Base-by-base conservation (phyloP, 2,797 vertebrate species). In the Pseudochirops corinnae region DNA sequence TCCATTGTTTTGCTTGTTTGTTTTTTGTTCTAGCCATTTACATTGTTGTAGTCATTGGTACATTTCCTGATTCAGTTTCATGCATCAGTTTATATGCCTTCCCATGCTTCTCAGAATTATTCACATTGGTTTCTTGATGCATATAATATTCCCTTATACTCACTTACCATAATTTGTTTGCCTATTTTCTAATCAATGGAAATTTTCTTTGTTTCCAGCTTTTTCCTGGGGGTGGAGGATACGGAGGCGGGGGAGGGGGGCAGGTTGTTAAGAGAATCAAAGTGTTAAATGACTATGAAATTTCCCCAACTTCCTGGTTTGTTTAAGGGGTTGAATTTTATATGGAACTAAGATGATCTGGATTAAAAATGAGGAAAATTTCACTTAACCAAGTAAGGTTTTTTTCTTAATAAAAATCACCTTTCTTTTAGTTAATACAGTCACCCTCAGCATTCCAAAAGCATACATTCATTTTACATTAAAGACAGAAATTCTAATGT, bases 401-500 rank as follows among this genome's bases (percentile, higher is more conserved):
- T 33, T 62, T 58, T 60, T 60, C 39, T 39, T 39, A n/a, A 39
- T 24, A 39, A 24, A 46, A 24, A 82, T 21, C 67, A 21, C n/a
- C 4, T 39, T n/a, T 67, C 33, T 67, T 74, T 74, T 2, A 6
- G 67, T 82, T 82, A 46, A 82, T 24, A 18, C 21, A 26, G 21
- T 46, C 67, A 39, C 21, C 18, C 60, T 82, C 3, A 91, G 33
- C 9, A 92, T 29, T 92, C 62, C 16, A 46, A 90, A 53, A 46
- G 53, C 6, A 29, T 7, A 26, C 39, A 92, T 82, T 0, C 28
- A 93, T 82, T 39, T 96, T 91, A 95, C 9, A 46, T 46, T 92
- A 91, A 92, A 82, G 55, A 26, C 33, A 82, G 91, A 94, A 67
- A 94, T 91, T 94, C 52, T 94, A 21, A 90, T 95, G 52, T 39